Base-by-base conservation (phyloP, 2,113 vertebrate species). In the Baryphthengus martii region DNA sequence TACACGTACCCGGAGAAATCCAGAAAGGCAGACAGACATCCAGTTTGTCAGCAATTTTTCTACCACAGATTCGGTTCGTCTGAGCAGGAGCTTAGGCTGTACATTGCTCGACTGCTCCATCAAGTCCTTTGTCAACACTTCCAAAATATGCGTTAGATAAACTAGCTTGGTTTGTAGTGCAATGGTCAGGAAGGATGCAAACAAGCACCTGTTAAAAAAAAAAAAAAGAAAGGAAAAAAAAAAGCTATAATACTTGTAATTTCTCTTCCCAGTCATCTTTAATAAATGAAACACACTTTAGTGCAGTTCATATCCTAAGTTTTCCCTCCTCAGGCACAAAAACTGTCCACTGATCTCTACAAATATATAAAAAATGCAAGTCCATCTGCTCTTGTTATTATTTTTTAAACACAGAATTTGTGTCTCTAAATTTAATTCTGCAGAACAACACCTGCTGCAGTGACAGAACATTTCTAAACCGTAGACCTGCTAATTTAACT, bases 1-100 rank as follows among this genome's bases (percentile, higher is more conserved):
- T 11, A 79, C 59, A 97, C 98, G 3, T 88, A 99, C 99, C 98
- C 99, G 98, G 20, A 99, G 98, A 93, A 99, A 99, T 84, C 99
- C 99, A 39, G 99, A 99, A 15, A 99, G 98, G 93, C 99, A 99
- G 88, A 99, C 98, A 23, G 99, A 99, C 98, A 99, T 99, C 99
- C 99, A 99, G 96, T 99, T 99, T 84, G 99, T 99, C 88, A 99
- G 97, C 73, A 99, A 96, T 56, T 99, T 99, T 97, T 99, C 99
- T 5, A 99, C 99, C 16, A 98, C 98, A 12, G 99, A 99, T 96
- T 99, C 99, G 0, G 99, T 99, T 72, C 99, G 97, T 21, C 99
- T 98, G 8, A 99, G 98, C 97, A 99, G 94, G 44, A 99, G 98
- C 74, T 99, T 99, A 40, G 99, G 98, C 90, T 99, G 99, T 44